Base-by-base conservation (phyloP, 2,888 invertebrate species). In the Thera obeliscata region DNA sequence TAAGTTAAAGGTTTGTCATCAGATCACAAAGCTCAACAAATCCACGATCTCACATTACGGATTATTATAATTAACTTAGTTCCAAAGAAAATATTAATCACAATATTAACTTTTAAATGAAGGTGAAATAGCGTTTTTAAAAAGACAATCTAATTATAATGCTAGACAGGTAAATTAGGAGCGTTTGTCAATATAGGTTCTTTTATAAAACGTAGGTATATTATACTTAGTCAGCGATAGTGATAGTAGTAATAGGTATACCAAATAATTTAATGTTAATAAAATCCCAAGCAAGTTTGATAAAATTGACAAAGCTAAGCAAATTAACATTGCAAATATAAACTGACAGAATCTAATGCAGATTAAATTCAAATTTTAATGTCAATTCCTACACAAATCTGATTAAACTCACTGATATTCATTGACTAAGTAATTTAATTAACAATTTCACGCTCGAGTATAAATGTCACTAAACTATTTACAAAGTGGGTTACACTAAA, bases 401-500 rank as follows among this genome's bases (percentile, higher is more conserved):
- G 50, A 49, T 49, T 41, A 56, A 63, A 35, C 7, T 57, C 46
- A 55, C 9, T 9, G 9, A 43, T 46, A 55, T 33, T 41, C 46
- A 62, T 62, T 48, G 52, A 61, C 61, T 41, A 52, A 35, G 50
- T 22, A 50, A 50, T 52, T 67, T 12, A 59, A 52, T 66, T 56
- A 67, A 48, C 62, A 63, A 65, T 69, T 58, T 56, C 60, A 67
- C 67, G 60, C 58, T 62, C 12, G 11, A 56, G 46, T 69, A 61
- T 59, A 41, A 71, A 64, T 69, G 59, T 59, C 61, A 52, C 64
- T 66, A 57, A 64, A 69, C 46, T 54, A 62, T 69, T 68, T 59
- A 66, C 71, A 62, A 72, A 72, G 64, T 67, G 62, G 60, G 60
- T 69, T 64, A 66, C 59, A 65, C 68, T 74, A 73, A 75, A 71